A percentile compares a stretch with the other conserved stretches of the same genome.
Conservation (phyloP, 2,888 invertebrate species). For the Deladenus siricidicola region DNA sequence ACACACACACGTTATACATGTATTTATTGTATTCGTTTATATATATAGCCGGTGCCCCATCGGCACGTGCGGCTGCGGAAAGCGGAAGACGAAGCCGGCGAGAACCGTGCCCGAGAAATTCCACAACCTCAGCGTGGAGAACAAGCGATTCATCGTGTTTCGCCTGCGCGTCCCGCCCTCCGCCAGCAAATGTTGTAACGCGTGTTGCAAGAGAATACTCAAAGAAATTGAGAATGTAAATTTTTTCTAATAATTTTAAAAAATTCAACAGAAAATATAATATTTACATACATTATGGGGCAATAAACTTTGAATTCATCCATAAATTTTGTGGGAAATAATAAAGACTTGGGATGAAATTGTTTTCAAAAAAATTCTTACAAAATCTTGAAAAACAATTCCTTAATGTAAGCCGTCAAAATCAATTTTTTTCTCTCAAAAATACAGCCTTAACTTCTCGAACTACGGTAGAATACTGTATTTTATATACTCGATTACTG, state of each 20-base stretch:
- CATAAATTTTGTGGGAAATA: no score
- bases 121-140: slow-evolving; percentile 9
- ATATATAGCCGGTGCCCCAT: slow-evolving; percentile 19
- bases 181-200: slow-evolving; percentile 16
- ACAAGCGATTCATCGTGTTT: slow-evolving; percentile 16
- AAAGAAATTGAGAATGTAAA: slow-evolving; percentile 19
- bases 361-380: no score
- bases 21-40: no score
- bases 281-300: background rate
- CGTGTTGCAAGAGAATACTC: slow-evolving; percentile 15
- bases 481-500: no score
- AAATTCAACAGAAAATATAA: background rate
- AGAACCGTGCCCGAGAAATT: slow-evolving; percentile 20
- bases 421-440: no score
- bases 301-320: background rate
- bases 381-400: no score
- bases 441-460: no score
- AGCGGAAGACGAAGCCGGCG: slow-evolving; percentile 17
- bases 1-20: no score
- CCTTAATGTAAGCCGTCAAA: no score
- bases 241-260: background rate
- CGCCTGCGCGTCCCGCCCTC: slow-evolving; percentile 17
- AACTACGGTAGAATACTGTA: no score
- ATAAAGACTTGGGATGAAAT: no score
- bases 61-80: slow-evolving; percentile 17